Percentiles rank a stretch among this genome's conserved stretches.
These are phyloP conservation scores for Leucoraja ocellata DNA, from an alignment of 2,797 vertebrate genomes.

Conservation along the genomic window DNA sequence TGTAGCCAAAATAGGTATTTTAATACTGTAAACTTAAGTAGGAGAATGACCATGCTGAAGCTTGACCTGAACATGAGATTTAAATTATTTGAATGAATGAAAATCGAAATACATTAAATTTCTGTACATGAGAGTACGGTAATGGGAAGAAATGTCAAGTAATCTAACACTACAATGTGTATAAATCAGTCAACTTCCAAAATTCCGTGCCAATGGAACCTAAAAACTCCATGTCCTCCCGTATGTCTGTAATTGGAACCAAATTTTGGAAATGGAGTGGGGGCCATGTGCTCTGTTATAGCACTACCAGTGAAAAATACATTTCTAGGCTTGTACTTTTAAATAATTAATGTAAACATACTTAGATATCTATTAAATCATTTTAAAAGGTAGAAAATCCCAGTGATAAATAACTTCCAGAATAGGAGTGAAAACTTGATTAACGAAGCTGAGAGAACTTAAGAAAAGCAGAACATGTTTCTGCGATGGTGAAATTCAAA, in stretches of 20 bases:
- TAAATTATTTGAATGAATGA: constrained; percentile 23
- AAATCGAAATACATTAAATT: neutral
- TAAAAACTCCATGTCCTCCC: too few species aligned
- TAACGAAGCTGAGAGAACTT: neutral
- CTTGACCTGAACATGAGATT: constrained; percentile 1
- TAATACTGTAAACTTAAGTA: neutral
- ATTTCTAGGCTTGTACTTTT: neutral
- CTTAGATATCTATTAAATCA: neutral
- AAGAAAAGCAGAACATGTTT: neutral
- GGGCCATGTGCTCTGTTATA: too few species aligned
- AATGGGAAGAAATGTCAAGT: neutral
- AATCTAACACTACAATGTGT: neutral
- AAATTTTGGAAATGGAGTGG: too few species aligned
- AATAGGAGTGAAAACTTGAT: neutral
- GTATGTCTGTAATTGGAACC: too few species aligned
- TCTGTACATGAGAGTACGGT: neutral
- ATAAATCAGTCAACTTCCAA: too few species aligned
- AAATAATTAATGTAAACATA: neutral
- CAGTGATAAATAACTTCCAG: neutral
- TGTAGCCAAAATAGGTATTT: neutral
- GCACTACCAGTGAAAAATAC: too few species aligned
- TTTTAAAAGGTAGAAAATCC: neutral
- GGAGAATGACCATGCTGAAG: constrained; percentile 3
- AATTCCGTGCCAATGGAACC: too few species aligned
- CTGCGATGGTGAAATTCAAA: neutral